Evolutionary conservation across 2,797 vertebrate species (phyloP).

Genomic region (Rhadinocentrus ornatus): DNA sequence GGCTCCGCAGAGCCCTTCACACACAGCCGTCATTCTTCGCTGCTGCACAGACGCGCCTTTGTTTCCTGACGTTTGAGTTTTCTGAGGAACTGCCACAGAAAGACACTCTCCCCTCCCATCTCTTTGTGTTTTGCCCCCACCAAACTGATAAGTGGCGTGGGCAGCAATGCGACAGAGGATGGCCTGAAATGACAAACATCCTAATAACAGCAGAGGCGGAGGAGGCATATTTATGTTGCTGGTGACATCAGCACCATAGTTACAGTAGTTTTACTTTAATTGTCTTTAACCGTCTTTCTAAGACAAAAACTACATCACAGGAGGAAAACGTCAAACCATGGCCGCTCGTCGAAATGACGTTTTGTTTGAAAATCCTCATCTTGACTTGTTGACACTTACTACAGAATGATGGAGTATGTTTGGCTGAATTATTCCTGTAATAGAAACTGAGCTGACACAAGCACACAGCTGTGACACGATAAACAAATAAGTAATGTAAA

Average conservation of each 20-base stretch:
- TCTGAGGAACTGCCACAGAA: conserved; percentile 33
- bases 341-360: neutral
- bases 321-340: neutral
- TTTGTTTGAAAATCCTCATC: neutral
- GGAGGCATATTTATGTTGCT: conserved; percentile 38
- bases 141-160: conserved; percentile 54
- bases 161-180: conserved; percentile 32
- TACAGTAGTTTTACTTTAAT: conserved; percentile 14
- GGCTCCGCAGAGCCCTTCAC: conserved; percentile 12
- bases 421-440: conserved; percentile 1
- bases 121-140: conserved; percentile 45
- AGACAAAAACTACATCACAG: neutral
- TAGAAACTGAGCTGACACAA: neutral
- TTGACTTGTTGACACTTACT: neutral
- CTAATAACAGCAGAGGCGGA: conserved; percentile 52
- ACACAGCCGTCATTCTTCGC: conserved; percentile 67
- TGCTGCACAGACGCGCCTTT: conserved; percentile 66
- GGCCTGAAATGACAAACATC: conserved; percentile 65
- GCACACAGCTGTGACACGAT: neutral
- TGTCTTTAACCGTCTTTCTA: conserved; percentile 11
- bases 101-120: conserved; percentile 5
- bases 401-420: conserved; percentile 2
- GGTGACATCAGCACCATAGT: conserved; percentile 1
- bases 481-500: conserved; percentile 28
- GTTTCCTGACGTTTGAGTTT: conserved; percentile 49